Base-by-base conservation (phyloP, 2,797 vertebrate genomes). In the Morelia viridis region DNA sequence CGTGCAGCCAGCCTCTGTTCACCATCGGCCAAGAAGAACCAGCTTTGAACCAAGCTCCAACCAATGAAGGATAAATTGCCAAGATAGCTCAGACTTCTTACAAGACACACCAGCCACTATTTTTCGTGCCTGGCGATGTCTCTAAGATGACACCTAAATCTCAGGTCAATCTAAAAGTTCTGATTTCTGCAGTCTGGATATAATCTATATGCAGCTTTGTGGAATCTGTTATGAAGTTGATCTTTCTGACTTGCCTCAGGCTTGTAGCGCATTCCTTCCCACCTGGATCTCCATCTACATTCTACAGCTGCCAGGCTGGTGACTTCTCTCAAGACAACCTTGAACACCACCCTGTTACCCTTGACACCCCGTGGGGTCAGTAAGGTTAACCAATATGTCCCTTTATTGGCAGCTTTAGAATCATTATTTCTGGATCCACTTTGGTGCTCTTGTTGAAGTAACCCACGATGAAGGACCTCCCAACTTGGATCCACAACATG, bases 101-200 rank as follows among this genome's bases (percentile, higher is more conserved):
- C 64, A 92, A 95, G 94, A 92, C 93, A 93, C 95, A 22, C 97
- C 95, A 93, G 95, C 89, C 94, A 92, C 93, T 10, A 19, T 65
- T 92, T 53, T 86, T 93, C 35, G 0, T 11, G 85, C 95, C 94
- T 96, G 96, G 96, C 96, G 96, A 96, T 97, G 97, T 98, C 96
- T 95, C 94, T 93, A 93, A 85, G 90, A 85, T 57, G 94, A 96
- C 96, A 97, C 96, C 94, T 97, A 97, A 96, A 98, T 98, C 99
- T 99, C 99, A 99, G 99, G 99, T 99, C 98, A 97, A 98, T 97
- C 95, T 95, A 95, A 96, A 96, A 96, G 94, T 96, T 95, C 94
- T 96, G 96, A 96, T 95, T 95, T 95, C 94, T 96, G 95, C 61
- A 9, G 92, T 96, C 93, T 96, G 96, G 88, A 57, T 19, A 76